Evolutionary conservation across 2,797 vertebrate species (phyloP).

Genomic region (Spinus olivaceus): DNA sequence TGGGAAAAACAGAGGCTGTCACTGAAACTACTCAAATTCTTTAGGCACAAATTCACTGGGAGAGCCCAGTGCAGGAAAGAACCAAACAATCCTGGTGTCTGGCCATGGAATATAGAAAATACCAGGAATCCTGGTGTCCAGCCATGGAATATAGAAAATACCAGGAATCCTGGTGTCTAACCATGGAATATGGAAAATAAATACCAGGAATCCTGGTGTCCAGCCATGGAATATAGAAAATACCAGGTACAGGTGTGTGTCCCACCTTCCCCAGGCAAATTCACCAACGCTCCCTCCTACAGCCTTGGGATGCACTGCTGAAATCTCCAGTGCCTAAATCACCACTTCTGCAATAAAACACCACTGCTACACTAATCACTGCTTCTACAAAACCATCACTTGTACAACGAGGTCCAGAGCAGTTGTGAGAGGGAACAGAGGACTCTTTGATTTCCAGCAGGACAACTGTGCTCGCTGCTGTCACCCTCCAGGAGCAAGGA

Average conservation of each 20-base stretch:
- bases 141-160: neutral
- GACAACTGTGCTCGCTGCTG: neutral
- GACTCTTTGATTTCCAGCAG: neutral
- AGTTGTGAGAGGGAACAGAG: neutral
- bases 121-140: neutral
- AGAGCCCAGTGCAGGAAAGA: neutral
- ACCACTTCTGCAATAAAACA: neutral
- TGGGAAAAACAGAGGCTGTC: neutral
- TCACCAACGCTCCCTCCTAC: accelerated
- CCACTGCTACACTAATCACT: neutral
- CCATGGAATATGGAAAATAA: neutral
- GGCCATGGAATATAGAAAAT: neutral
- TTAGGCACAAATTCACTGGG: neutral
- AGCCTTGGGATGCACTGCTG: neutral
- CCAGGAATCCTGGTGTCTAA: too few relatives aligned
- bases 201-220: neutral
- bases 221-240: neutral
- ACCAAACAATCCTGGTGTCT: neutral
- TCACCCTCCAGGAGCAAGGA: neutral
- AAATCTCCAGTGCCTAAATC: neutral
- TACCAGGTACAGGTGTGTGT: neutral
- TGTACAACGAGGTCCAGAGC: accelerated
- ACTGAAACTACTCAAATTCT: neutral
- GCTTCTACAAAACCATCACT: neutral
- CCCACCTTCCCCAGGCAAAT: neutral